Evolutionary conservation across 2,888 invertebrate genomes (phyloP).

Genomic region (Monopis laevigella): DNA sequence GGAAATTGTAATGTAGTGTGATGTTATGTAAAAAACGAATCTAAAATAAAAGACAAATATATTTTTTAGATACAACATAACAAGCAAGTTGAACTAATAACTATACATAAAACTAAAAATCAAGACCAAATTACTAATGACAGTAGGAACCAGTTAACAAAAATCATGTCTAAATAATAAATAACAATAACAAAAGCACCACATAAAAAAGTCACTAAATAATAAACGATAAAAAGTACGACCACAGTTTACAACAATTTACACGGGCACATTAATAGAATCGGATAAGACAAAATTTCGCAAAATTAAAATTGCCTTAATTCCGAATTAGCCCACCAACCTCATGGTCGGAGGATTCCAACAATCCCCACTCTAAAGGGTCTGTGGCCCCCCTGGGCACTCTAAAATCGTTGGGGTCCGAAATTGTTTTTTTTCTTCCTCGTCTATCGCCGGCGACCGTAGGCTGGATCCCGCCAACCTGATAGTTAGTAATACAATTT

Average conservation of each 20-base stretch:
- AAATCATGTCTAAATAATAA: not conserved
- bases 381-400: slow-evolving; percentile 30
- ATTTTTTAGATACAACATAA: too few relatives aligned
- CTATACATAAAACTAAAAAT: too few relatives aligned
- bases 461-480: slow-evolving; percentile 59
- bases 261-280: slow-evolving; percentile 15
- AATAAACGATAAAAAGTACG: slow-evolving; percentile 20
- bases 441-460: slow-evolving; percentile 53
- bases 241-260: slow-evolving; percentile 21
- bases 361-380: slow-evolving; percentile 35
- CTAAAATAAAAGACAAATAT: too few relatives aligned
- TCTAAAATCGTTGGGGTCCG: slow-evolving; percentile 29
- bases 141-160: not conserved
- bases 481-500: slow-evolving; percentile 13
- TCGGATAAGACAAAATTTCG: not conserved
- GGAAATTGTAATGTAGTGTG: too few relatives aligned
- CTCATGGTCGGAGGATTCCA: slow-evolving; percentile 40
- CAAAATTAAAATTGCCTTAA: slow-evolving; percentile 15
- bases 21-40: too few relatives aligned
- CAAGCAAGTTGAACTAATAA: too few relatives aligned
- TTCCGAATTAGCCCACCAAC: slow-evolving; percentile 19
- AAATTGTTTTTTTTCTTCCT: slow-evolving; percentile 38
- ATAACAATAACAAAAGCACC: slow-evolving; percentile 7
- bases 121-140: not conserved
- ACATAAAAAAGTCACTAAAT: slow-evolving; percentile 18